Percentiles rank a stretch among this genome's conserved stretches.
Conservation (phyloP, 2,888 invertebrate species). For the Harpalus rubripes region DNA sequence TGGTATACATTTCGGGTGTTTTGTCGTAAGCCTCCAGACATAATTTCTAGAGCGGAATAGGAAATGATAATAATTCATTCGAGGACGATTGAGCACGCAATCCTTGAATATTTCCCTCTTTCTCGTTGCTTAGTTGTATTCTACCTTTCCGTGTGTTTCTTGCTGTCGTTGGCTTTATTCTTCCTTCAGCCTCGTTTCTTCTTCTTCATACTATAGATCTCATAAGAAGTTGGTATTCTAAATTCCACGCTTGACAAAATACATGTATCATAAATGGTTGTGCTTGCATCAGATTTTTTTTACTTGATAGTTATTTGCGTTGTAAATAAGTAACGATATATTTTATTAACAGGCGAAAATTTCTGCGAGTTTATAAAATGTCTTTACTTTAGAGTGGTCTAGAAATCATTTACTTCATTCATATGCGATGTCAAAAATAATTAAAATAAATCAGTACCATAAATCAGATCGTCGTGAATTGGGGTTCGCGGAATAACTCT, state of each 20-base stretch:
- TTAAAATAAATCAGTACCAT: no score
- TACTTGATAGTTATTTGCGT: no score
- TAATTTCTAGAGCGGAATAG: slow-evolving; percentile 61
- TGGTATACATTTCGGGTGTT: slow-evolving; percentile 54
- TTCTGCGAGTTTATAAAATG: no score
- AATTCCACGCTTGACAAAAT: slow-evolving; percentile 62
- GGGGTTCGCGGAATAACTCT: no score
- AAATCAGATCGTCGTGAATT: no score
- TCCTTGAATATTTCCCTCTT: slow-evolving; percentile 41
- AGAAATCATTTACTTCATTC: no score
- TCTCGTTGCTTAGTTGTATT: slow-evolving; percentile 57
- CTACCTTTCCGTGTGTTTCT: slow-evolving; percentile 59
- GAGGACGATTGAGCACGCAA: slow-evolving; percentile 64
- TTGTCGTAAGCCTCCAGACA: slow-evolving; percentile 61
- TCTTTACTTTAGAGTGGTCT: no score
- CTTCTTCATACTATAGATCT: slow-evolving; percentile 23
- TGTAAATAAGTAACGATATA: no score
- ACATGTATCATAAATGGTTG: not conserved
- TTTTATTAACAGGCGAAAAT: no score
- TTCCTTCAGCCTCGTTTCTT: not conserved
- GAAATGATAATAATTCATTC: slow-evolving; percentile 66
- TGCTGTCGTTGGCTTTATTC: slow-evolving; percentile 22
- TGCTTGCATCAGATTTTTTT: no score
- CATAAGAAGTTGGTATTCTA: slow-evolving; percentile 46
- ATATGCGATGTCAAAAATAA: no score